Evolutionary conservation across 2,888 invertebrate genomes (phyloP).

Genomic region (Pandemis corylana): DNA sequence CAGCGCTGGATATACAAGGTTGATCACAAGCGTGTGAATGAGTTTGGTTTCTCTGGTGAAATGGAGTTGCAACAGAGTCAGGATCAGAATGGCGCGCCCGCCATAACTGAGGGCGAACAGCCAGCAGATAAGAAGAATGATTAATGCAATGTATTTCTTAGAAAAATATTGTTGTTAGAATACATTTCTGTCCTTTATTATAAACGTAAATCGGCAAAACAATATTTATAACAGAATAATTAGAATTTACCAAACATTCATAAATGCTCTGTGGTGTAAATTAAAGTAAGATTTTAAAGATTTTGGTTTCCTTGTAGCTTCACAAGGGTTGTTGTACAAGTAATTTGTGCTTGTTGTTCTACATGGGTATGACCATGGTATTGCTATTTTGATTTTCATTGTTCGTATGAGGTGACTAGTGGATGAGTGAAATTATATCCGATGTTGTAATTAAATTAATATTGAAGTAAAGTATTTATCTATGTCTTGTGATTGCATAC

Average conservation of each 20-base stretch:
- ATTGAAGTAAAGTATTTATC: slow-evolving; percentile 28
- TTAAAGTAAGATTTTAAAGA: slow-evolving; percentile 6
- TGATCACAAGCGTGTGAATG: slow-evolving; percentile 97
- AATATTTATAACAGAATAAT: slow-evolving; percentile 35
- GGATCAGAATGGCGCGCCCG: slow-evolving; percentile 63
- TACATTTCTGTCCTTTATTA: slow-evolving; percentile 33
- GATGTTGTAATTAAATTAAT: slow-evolving; percentile 31
- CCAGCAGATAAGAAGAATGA: slow-evolving; percentile 77
- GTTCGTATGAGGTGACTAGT: slow-evolving; percentile 19
- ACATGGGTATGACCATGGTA: slow-evolving; percentile 28
- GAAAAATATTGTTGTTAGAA: slow-evolving; percentile 29
- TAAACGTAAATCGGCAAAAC: slow-evolving; percentile 26
- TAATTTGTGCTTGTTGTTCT: slow-evolving; percentile 26
- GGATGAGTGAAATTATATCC: slow-evolving; percentile 18
- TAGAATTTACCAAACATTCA: slow-evolving; percentile 17
- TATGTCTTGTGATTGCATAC: slow-evolving; percentile 35
- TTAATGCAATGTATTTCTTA: slow-evolving; percentile 50
- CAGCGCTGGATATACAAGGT: slow-evolving; percentile 99
- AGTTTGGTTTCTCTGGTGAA: slow-evolving; percentile 98
- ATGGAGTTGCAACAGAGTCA: slow-evolving; percentile 88
- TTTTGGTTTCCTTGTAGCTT: neutral
- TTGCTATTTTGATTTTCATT: slow-evolving; percentile 33
- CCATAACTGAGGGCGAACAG: slow-evolving; percentile 66
- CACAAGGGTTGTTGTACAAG: neutral
- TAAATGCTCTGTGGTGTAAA: slow-evolving; percentile 18